Percentiles rank a stretch among this genome's conserved stretches.
Evolutionary conservation across 92 coral and sea anemone species (phyloP).

Genomic region (Micromussa lordhowensis): DNA sequence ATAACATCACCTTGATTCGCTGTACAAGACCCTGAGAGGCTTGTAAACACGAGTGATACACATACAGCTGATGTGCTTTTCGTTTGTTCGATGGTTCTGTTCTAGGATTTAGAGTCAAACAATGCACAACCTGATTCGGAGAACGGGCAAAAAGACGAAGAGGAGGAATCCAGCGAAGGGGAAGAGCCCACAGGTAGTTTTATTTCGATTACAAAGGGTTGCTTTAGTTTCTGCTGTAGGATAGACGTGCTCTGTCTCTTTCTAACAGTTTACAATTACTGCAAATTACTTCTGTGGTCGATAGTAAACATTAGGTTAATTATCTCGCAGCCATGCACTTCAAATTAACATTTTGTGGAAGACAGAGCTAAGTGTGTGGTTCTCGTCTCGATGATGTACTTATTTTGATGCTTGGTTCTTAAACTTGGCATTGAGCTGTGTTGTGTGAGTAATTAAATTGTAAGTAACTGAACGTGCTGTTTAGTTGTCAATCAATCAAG

Average conservation of each 20-base stretch:
- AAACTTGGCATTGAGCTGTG: neutral
- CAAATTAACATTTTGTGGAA: conserved; percentile 2
- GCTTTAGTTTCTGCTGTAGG: neutral
- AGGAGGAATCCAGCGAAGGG: conserved; percentile 82
- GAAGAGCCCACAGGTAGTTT: conserved; percentile 72
- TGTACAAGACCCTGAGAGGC: neutral
- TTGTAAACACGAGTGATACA: too few species aligned
- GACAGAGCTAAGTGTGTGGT: neutral
- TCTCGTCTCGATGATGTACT: neutral
- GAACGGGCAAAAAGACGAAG: conserved; percentile 66
- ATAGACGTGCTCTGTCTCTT: neutral
- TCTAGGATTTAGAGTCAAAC: conserved; percentile 61
- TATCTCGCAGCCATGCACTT: conserved; percentile 1
- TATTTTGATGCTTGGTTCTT: neutral
- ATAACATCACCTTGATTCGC: conserved; percentile 1
- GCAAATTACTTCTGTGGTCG: neutral
- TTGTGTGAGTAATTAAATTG: too few species aligned
- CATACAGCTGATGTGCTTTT: conserved; percentile 16
- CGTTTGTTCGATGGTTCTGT: conserved; percentile 22
- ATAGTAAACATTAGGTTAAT: neutral
- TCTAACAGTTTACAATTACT: neutral
- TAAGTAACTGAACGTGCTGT: neutral
- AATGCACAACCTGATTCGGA: conserved; percentile 56
- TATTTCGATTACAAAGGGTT: neutral
- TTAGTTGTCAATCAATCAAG: neutral